A percentile compares a stretch with the other conserved stretches of the same genome.
These are phyloP conservation scores for Isaurus tuberculatus DNA, from an alignment of 92 coral and sea anemone species.

Conservation along the genomic window DNA sequence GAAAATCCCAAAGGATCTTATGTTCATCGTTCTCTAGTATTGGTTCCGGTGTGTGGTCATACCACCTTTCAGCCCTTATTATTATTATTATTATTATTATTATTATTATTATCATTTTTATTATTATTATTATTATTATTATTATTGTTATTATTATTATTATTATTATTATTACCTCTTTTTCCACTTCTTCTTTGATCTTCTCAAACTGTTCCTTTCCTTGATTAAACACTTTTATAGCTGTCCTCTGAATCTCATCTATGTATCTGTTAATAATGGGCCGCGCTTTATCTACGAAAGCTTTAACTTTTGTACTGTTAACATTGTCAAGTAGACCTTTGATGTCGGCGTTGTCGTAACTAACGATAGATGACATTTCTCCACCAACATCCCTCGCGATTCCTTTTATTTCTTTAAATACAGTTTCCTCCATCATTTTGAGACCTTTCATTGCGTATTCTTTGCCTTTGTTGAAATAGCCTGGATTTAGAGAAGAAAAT, in stretches of 20 bases:
- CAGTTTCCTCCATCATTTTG: constrained; percentile 76
- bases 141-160: no score
- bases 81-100: no score
- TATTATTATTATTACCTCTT: no score
- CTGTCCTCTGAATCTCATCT: constrained; percentile 71
- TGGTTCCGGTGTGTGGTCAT: no score
- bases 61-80: no score
- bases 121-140: no score
- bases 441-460: constrained; percentile 75
- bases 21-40: no score
- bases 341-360: constrained; percentile 82
- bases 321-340: constrained; percentile 93
- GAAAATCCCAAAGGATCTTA: no score
- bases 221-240: constrained; percentile 71
- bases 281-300: constrained; percentile 85
- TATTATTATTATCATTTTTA: no score
- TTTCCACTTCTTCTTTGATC: constrained; percentile 79
- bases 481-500: constrained; percentile 19
- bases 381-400: constrained; percentile 82
- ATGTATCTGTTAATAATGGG: constrained; percentile 88
- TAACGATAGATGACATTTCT: constrained; percentile 77
- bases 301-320: constrained; percentile 78
- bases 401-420: constrained; percentile 75
- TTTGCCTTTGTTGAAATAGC: constrained; percentile 71
- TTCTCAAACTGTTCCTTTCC: constrained; percentile 81